Conservation (phyloP, 2,797 vertebrate species). For the Pseudomugil gertrudae region DNA sequence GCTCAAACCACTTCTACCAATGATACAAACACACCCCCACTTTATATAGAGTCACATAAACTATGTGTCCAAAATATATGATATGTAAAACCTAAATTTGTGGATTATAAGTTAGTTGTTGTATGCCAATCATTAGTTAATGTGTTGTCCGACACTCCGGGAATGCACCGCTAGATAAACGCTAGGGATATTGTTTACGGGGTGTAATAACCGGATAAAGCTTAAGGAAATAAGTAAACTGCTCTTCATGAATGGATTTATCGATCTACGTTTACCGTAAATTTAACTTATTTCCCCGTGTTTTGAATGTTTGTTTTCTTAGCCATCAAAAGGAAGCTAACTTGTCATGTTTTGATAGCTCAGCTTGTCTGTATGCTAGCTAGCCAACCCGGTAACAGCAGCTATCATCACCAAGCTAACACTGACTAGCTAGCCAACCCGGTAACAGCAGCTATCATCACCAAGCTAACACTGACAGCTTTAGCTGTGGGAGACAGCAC, state of each 20-base stretch:
- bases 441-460: constrained; percentile 31
- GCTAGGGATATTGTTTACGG: constrained; percentile 39
- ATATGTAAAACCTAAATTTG: neutral
- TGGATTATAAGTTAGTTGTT: neutral
- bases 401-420: constrained; percentile 28
- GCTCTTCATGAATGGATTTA: constrained; percentile 49
- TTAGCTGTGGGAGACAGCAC: neutral
- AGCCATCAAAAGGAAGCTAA: constrained; percentile 34
- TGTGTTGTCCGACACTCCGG: neutral
- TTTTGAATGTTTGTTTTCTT: neutral
- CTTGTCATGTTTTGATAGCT: constrained; percentile 60
- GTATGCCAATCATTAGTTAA: rapidly evolving
- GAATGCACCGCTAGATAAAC: constrained; percentile 61
- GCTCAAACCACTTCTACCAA: neutral
- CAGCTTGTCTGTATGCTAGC: constrained; percentile 48
- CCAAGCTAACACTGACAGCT: constrained; percentile 31
- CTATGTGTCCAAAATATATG: neutral
- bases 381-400: constrained; percentile 36
- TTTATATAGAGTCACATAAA: neutral
- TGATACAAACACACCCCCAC: neutral
- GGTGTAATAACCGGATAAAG: constrained; percentile 40
- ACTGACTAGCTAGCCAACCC: constrained; percentile 17
- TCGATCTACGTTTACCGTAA: constrained; percentile 56
- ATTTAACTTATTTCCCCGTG: constrained; percentile 7
- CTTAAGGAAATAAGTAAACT: constrained; percentile 41